Base-by-base conservation (phyloP, 2,113 vertebrate genomes). In the Sarotherodon lohbergeri region DNA sequence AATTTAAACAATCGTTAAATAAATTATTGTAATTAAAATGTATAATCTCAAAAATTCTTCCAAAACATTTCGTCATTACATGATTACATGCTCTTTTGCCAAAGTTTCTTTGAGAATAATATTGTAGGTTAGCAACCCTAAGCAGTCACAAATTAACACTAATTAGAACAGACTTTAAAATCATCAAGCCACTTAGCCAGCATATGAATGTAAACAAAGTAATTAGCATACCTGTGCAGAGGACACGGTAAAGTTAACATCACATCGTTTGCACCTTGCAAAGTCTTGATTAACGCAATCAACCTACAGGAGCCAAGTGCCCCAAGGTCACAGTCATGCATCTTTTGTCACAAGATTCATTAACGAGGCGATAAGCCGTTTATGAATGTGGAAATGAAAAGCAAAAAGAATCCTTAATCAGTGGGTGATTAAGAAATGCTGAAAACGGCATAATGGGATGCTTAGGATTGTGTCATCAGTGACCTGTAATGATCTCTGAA, bases 141-240 rank as follows among this genome's bases (percentile, higher is more conserved):
- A 80, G 80, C 76, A 24, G 12, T 89, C 36, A 80, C 57, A 54
- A 84, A 89, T 90, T 9, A 90, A 81, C 24, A 41, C 59, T 93
- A 91, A 94, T 92, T 88, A 86, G 7, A 84, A 34, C 9, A 80
- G 80, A 85, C 56, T 87, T 79, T 81, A 83, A 88, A 90, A 90
- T 79, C 59, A 86, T 91, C 54, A 81, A 80, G 81, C 81, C 63
- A 81, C 66, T 90, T 82, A 87, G 57, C 76, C 83, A 46, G 46
- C 85, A 86, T 84, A 81, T 85, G 34, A 81, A 79, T 80, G 83
- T 56, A 86, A 90, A 89, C 88, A 88, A 68, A 90, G 48, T 85
- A 80, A 90, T 91, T 90, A 86, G 73, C 34, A 43, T 82, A 80
- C 82, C 27, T 27, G 9, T 54, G 78, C 85, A 27, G 63, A 80